phyloP scores from a whole-genome alignment of 2,113 vertebrate species.

The Vulpes ferrilata region DNA sequence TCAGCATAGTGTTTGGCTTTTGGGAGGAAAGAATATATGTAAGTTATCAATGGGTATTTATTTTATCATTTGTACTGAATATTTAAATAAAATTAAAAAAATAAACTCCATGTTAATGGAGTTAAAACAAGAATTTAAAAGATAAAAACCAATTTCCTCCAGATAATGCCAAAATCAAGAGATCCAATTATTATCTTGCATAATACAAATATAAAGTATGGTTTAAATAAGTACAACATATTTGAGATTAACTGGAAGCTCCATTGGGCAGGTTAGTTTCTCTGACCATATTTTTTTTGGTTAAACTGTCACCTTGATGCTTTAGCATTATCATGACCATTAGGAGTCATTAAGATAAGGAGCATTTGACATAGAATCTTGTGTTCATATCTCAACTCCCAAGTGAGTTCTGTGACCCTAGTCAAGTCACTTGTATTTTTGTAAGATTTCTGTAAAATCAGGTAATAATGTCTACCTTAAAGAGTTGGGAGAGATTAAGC shows the following conservation, averaged over 20 bases:
- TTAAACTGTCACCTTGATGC: background rate
- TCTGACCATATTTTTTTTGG: background rate
- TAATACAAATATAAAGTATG: background rate
- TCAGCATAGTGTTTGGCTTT: background rate
- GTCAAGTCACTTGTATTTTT: background rate
- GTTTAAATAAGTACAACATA: background rate
- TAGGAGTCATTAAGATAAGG: background rate
- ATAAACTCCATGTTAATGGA: background rate
- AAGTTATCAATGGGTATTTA: background rate
- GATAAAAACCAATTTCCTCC: background rate
- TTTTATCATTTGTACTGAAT: conserved; percentile 13
- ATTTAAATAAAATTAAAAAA: background rate
- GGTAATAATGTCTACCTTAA: background rate
- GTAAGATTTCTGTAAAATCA: conserved; percentile 12
- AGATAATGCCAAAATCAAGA: background rate
- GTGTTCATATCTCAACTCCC: background rate
- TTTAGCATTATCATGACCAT: background rate
- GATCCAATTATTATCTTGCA: background rate
- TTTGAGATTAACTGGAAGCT: background rate
- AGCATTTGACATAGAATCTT: background rate
- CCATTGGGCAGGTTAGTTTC: background rate
- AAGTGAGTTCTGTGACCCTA: background rate
- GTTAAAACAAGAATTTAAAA: background rate
- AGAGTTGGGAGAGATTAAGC: background rate
- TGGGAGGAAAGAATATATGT: background rate